Evolutionary conservation across 1,140 invertebrate genomes (phyloP), one percentile per base, ranked within the genome.

Genomic region (Eciton burchellii): DNA sequence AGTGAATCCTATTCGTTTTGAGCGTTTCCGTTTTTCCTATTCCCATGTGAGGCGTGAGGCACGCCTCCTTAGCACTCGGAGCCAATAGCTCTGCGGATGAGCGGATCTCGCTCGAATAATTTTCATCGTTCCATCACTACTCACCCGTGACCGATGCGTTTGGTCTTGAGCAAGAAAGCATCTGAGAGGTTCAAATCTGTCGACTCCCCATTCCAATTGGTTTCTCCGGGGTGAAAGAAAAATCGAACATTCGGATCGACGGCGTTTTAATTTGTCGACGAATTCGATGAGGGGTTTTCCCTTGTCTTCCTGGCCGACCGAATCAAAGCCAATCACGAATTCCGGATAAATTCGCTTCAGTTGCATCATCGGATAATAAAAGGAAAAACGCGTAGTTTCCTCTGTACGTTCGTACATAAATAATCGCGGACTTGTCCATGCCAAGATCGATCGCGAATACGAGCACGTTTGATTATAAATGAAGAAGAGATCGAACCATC

Each of bases 211-310:
- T 94, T 95, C 96, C 96, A 96, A 93, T 97, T 95, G 0, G 97
- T 98, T 93, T 98, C 97, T 3, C 97, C 97, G 0, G 97, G 96
- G 90, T 98, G 97, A 88, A 97, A 98, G 88, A 97, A 97, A 83
- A 96, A 96, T 9, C 95, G 94, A 3, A 97, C 93, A 1, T 95
- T 89, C 0, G 86, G 89, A 26, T 92, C 94, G 56, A 94, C 90
- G 3, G 81, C 82, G 0, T 92, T n/a, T 89, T 2, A 96, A 85
- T 29, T 91, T 88, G 11, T 94, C 88, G 0, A 94, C 83, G 81
- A 95, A 96, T 16, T 93, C 81, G 0, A 90, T 16, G 0, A 96
- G 88, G 0, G 95, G 91, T 43, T 89, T 54, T 0, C 95, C 95
- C 29, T 92, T 92, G 56, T 95, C 95, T 85, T 96, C 95, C 66